Percentiles rank a stretch among this genome's conserved stretches.
phyloP scores from a whole-genome alignment of 2,797 vertebrate species.

The Knipowitschia caucasica region DNA sequence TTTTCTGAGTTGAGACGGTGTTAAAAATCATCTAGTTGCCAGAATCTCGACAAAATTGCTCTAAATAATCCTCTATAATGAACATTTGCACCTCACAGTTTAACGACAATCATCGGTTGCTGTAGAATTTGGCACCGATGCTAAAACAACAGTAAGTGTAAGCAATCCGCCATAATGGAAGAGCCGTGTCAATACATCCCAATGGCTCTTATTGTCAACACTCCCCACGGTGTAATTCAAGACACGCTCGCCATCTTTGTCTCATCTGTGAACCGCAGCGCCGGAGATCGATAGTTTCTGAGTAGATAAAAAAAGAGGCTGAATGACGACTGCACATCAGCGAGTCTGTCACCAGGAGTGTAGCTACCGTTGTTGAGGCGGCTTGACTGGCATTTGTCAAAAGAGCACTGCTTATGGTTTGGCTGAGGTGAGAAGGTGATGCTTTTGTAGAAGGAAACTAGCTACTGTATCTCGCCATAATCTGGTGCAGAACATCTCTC shows the following conservation, averaged over 20 bases:
- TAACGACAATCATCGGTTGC: no score
- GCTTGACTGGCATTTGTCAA: conserved; percentile 14
- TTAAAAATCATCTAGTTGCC: no score
- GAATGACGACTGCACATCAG: conserved; percentile 20
- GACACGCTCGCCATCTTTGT: conserved; percentile 26
- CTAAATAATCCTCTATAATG: no score
- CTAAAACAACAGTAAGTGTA: conserved; percentile 30
- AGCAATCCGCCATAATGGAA: conserved; percentile 35
- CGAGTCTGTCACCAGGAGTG: conserved; percentile 11
- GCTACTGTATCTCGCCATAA: no score
- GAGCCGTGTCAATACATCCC: conserved; percentile 33
- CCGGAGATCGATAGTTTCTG: conserved; percentile 53
- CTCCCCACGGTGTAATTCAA: conserved; percentile 35
- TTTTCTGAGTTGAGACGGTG: no score
- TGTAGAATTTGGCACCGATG: conserved; percentile 43
- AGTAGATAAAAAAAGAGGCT: conserved; percentile 41
- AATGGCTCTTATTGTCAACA: conserved; percentile 43
- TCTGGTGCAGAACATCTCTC: no score
- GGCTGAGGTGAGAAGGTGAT: neutral
- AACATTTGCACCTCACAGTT: no score
- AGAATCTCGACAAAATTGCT: no score
- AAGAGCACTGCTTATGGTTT: neutral
- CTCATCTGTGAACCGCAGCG: conserved; percentile 36
- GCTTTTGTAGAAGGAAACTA: no score
- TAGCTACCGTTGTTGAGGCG: neutral